Conservation (phyloP, 2,113 vertebrate genomes). For the Phrynosoma platyrhinos region DNA sequence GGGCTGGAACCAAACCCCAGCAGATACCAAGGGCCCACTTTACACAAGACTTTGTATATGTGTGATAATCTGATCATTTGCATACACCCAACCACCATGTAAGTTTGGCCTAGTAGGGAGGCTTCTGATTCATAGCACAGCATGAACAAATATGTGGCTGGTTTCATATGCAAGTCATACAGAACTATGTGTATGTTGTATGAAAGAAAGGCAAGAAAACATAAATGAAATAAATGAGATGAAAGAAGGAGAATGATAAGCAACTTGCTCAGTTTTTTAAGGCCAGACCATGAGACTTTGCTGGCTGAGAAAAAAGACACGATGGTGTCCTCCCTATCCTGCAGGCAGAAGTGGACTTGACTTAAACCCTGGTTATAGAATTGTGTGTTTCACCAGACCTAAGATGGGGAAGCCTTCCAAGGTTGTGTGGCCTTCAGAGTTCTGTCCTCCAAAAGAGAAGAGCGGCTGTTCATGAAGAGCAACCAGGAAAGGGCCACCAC, state of each 20-base stretch:
- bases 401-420: too few relatives aligned
- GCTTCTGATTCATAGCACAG: not conserved
- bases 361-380: not conserved
- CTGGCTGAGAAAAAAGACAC: not conserved
- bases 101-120: not conserved
- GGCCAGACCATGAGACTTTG: not conserved
- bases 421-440: too few relatives aligned
- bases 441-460: too few relatives aligned
- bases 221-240: not conserved
- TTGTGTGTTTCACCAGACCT: not conserved
- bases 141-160: too few relatives aligned
- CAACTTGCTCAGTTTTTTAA: not conserved
- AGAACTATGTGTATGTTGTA: not conserved
- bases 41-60: not conserved
- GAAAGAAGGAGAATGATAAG: too few relatives aligned
- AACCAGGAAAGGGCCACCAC: too few relatives aligned
- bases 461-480: too few relatives aligned
- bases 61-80: not conserved
- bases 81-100: not conserved
- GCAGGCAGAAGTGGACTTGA: not conserved
- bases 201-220: too few relatives aligned
- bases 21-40: too few relatives aligned
- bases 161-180: not conserved
- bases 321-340: not conserved
- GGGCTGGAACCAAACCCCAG: too few relatives aligned